phyloP scores from a whole-genome alignment of 2,113 vertebrate genomes.

The Candoia aspera region DNA sequence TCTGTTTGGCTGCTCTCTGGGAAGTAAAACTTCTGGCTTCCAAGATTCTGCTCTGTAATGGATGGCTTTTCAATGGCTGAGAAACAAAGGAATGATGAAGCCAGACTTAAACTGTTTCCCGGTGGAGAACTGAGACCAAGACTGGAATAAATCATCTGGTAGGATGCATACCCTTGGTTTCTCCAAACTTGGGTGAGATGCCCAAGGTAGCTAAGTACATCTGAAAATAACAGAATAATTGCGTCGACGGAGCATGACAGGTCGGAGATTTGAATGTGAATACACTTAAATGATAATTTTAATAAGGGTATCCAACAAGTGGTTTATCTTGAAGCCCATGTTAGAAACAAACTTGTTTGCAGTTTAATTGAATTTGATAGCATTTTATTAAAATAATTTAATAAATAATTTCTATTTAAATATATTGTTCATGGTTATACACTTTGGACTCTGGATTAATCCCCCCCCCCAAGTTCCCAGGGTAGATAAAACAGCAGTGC shows the following conservation, averaged over 20 bases:
- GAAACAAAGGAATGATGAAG: neutral
- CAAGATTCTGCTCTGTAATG: neutral
- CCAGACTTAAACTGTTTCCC: neutral
- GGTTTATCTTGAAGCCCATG: neutral
- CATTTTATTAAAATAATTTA: neutral
- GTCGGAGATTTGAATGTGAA: neutral
- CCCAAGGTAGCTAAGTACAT: too few species aligned
- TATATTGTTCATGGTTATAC: neutral
- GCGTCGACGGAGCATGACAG: neutral
- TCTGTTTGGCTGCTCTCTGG: neutral
- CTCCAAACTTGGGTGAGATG: neutral
- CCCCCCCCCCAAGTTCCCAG: neutral
- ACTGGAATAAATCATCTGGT: neutral
- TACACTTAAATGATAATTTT: neutral
- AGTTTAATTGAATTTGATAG: neutral
- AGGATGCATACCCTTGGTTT: too few species aligned
- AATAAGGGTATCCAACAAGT: neutral
- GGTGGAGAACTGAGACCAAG: neutral
- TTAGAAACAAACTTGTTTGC: neutral
- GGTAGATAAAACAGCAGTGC: neutral
- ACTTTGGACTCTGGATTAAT: neutral
- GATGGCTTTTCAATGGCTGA: neutral
- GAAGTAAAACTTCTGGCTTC: neutral
- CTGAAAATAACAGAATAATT: neutral
- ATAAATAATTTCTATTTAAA: neutral